These are phyloP conservation scores for Euclidia mi DNA, from an alignment of 2,888 invertebrate genomes.

Conservation along the genomic window DNA sequence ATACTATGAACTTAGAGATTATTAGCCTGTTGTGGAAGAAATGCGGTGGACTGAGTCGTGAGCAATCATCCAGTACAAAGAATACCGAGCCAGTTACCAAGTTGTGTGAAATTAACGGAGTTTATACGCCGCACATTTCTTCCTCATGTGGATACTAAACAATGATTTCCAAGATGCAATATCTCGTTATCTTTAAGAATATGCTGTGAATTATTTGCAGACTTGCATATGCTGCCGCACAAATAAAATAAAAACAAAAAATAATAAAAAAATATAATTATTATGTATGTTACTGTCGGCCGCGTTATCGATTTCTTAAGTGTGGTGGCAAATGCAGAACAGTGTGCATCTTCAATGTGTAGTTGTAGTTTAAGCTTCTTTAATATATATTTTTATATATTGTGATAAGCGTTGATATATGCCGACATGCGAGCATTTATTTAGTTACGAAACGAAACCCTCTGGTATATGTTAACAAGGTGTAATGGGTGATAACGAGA, in stretches of 20 bases:
- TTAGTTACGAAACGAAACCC: slow-evolving; percentile 80
- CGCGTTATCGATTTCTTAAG: slow-evolving; percentile 76
- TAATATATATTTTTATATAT: slow-evolving; percentile 90
- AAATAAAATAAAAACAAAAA: slow-evolving; percentile 77
- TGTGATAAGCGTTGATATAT: slow-evolving; percentile 90
- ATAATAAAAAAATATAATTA: slow-evolving; percentile 61
- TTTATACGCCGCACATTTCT: slow-evolving; percentile 66
- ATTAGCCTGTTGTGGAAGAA: slow-evolving; percentile 73
- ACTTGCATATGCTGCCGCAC: slow-evolving; percentile 88
- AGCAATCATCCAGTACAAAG: slow-evolving; percentile 81
- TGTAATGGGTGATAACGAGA: slow-evolving; percentile 79
- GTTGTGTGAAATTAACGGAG: slow-evolving; percentile 62
- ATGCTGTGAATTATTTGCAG: slow-evolving; percentile 84
- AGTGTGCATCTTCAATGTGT: slow-evolving; percentile 87
- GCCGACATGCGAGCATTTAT: slow-evolving; percentile 89
- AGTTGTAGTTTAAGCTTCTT: slow-evolving; percentile 88
- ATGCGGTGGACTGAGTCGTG: slow-evolving; percentile 65
- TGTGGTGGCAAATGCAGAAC: slow-evolving; percentile 88
- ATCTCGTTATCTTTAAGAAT: slow-evolving; percentile 78
- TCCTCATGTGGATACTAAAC: slow-evolving; percentile 66
- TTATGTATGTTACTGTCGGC: slow-evolving; percentile 71
- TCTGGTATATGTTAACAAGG: slow-evolving; percentile 70
- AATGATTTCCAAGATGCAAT: slow-evolving; percentile 75
- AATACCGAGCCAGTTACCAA: slow-evolving; percentile 86
- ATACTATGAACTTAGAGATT: slow-evolving; percentile 64